Conservation (phyloP, 2,888 invertebrate species). For the Brachypterus glaber region DNA sequence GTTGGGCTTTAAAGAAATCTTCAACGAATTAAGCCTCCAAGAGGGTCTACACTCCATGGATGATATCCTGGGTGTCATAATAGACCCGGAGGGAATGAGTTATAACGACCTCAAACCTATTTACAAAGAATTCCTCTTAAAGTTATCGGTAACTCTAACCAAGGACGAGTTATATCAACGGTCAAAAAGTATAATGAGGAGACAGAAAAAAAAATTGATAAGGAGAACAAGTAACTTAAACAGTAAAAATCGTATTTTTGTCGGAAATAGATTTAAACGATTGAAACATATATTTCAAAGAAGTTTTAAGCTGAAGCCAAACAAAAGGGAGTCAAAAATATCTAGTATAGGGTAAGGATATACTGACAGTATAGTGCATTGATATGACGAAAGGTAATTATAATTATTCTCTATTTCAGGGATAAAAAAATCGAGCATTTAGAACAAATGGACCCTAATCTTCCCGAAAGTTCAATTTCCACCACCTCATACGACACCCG, state of each 20-base stretch:
- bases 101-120: constrained; percentile 87
- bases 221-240: constrained; percentile 43
- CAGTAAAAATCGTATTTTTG: constrained; percentile 26
- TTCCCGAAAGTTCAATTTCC: constrained; percentile 51
- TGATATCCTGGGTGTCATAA: constrained; percentile 78
- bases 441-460: constrained; percentile 21
- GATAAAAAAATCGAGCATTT: not conserved
- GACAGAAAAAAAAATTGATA: constrained; percentile 64
- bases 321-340: constrained; percentile 21
- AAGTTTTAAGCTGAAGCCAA: constrained; percentile 40
- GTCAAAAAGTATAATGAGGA: constrained; percentile 81
- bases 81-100: constrained; percentile 87
- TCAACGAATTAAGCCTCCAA: constrained; percentile 78
- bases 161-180: constrained; percentile 85
- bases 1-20: constrained; percentile 76
- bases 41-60: constrained; percentile 82
- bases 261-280: constrained; percentile 34
- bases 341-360: too few species aligned
- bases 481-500: constrained; percentile 54
- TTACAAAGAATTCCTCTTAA: constrained; percentile 81
- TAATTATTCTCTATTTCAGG: too few species aligned
- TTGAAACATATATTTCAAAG: constrained; percentile 49
- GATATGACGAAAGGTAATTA: too few species aligned
- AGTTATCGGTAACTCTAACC: constrained; percentile 79
- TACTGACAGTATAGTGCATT: too few species aligned